phyloP scores from a whole-genome alignment of 2,113 vertebrate genomes.

The Tenrec ecaudatus region DNA sequence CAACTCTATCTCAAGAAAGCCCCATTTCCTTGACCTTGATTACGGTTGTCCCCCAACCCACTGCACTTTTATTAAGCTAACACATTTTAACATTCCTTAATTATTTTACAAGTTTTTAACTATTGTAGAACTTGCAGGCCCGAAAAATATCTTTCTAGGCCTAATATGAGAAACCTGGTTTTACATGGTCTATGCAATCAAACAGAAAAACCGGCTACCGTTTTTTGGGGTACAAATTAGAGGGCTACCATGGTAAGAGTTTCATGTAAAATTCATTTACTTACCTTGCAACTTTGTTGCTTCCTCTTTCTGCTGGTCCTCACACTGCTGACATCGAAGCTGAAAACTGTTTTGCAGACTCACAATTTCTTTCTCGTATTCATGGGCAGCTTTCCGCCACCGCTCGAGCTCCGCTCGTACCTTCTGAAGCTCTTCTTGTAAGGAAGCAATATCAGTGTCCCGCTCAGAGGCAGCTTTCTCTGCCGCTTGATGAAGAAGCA shows the following conservation, averaged over 20 bases:
- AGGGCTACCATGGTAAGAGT: not conserved
- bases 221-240: constrained; percentile 7
- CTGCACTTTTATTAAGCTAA: constrained; percentile 48
- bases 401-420: constrained; percentile 93
- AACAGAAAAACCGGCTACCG: not conserved
- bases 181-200: not conserved
- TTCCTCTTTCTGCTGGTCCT: constrained; percentile 89
- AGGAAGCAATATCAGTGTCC: constrained; percentile 91
- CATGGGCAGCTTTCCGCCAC: constrained; percentile 92
- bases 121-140: not conserved
- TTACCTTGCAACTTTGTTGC: constrained; percentile 91
- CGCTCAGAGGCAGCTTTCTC: constrained; percentile 91
- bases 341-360: constrained; percentile 92
- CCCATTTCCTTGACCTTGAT: constrained; percentile 3
- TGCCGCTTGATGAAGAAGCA: constrained; percentile 93
- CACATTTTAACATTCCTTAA: constrained; percentile 34
- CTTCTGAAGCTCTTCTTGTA: constrained; percentile 91
- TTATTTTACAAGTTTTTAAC: constrained; percentile 1
- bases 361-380: constrained; percentile 93
- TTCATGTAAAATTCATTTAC: constrained; percentile 25
- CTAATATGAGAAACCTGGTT: constrained; percentile 10
- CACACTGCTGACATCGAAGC: constrained; percentile 89
- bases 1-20: constrained; percentile 28
- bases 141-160: constrained; percentile 23
- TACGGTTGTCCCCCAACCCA: not conserved